Evolutionary conservation across 1,140 invertebrate species (phyloP), one percentile per base, ranked within the genome.

Genomic region (Drosophila mojavensis): DNA sequence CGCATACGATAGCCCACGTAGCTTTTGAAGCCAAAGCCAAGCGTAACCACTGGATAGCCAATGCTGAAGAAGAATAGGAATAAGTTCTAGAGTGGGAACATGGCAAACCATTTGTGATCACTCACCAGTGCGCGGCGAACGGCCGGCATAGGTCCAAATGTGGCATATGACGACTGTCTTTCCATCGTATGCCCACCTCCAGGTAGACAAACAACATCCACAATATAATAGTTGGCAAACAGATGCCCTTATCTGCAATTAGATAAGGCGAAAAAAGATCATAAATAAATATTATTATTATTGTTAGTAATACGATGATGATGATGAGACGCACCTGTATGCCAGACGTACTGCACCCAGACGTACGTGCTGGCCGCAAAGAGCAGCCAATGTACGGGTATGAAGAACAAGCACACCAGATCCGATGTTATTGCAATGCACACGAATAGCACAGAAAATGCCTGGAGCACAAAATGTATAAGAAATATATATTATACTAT

Each of bases 331-430:
- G 26, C 94, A 98, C 98, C 98, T 95, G 98, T 98, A 93, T 99
- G 97, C 98, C 98, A 99, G 75, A 99, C 97, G 93, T 98, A 99
- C 93, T 99, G 98, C 83, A 99, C 97, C 98, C 98, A 99, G 66
- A 99, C 98, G 93, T 99, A 99, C 81, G 98, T 99, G 94, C 98
- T 99, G 77, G 98, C 98, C 78, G 97, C 97, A 93, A 99, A 99
- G 93, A 99, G 98, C 89, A 99, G 94, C 96, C 98, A 99, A 93
- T 99, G 97, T 78, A 99, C 96, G 71, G 99, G 99, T 94, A 99
- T 99, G 93, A 99, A 99, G 93, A 99, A 98, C 94, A 98, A 99
- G 94, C 98, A 99, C 93, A 99, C 97, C 95, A 99, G 97, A 94
- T 99, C 98, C 82, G 98, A 99, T 77, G 98, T 99, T 73, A 99